Conservation (phyloP, 1,140 invertebrate species). For the Drosophila auraria region DNA sequence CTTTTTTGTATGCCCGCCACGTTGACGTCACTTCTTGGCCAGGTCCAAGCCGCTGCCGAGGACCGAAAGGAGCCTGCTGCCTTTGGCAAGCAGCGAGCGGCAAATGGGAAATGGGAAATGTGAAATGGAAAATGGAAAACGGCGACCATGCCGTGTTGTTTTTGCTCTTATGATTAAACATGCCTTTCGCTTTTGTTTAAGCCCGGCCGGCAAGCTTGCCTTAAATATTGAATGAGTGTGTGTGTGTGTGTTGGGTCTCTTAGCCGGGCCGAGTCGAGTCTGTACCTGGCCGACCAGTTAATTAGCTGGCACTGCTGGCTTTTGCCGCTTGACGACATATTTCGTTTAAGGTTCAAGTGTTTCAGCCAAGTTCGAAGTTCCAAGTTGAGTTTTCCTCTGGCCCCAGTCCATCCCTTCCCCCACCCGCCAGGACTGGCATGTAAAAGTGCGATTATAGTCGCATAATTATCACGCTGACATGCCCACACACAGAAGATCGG, state of each 20-base stretch:
- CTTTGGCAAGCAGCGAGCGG: slow-evolving; percentile 41
- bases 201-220: slow-evolving; percentile 63
- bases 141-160: slow-evolving; percentile 57
- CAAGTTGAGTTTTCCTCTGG: slow-evolving; percentile 30
- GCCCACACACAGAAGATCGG: slow-evolving; percentile 58
- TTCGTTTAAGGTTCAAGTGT: slow-evolving; percentile 80
- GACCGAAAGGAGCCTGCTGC: slow-evolving; percentile 39
- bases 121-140: slow-evolving; percentile 29
- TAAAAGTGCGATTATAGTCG: slow-evolving; percentile 84
- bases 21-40: slow-evolving; percentile 53
- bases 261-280: slow-evolving; percentile 15
- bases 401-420: background rate
- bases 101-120: slow-evolving; percentile 30
- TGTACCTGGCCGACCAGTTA: slow-evolving; percentile 77
- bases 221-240: slow-evolving; percentile 78
- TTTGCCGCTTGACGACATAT: slow-evolving; percentile 78
- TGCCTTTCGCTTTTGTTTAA: slow-evolving; percentile 82
- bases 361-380: slow-evolving; percentile 62
- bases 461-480: slow-evolving; percentile 84
- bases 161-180: slow-evolving; percentile 83
- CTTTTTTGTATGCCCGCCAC: slow-evolving; percentile 68
- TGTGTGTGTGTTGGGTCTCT: slow-evolving; percentile 10
- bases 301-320: slow-evolving; percentile 78
- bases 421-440: slow-evolving; percentile 58
- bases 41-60: slow-evolving; percentile 34